These are phyloP conservation scores for Gallinago jamesoni DNA, from an alignment of 2,113 vertebrate genomes.

Conservation along the genomic window DNA sequence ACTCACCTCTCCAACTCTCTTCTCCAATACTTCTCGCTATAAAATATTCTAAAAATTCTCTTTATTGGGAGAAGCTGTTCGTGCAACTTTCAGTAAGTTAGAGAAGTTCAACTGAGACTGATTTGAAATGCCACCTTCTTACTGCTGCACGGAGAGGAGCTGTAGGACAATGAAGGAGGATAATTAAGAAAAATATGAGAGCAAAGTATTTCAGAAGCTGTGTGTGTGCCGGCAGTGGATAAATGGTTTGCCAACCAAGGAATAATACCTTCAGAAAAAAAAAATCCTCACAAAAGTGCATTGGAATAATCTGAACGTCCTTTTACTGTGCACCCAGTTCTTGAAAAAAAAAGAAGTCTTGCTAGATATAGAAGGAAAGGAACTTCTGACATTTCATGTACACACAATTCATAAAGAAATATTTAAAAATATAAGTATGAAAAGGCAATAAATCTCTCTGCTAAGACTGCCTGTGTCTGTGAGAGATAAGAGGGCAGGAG, in stretches of 20 bases:
- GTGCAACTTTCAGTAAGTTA: neutral
- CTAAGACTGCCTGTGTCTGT: slow-evolving; percentile 14
- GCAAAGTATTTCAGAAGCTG: neutral
- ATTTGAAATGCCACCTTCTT: neutral
- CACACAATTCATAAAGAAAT: neutral
- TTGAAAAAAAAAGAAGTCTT: neutral
- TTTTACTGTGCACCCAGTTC: neutral
- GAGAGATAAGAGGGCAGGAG: slow-evolving; percentile 17
- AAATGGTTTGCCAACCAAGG: neutral
- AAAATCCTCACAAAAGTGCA: neutral
- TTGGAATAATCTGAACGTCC: neutral
- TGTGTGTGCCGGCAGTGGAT: neutral
- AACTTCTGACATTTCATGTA: neutral
- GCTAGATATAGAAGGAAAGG: neutral
- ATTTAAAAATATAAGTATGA: neutral
- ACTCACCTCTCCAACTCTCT: neutral
- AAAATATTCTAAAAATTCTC: neutral
- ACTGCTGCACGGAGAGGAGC: neutral
- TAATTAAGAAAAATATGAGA: slow-evolving; percentile 7
- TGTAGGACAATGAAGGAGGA: neutral
- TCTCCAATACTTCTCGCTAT: neutral
- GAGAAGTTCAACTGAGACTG: neutral
- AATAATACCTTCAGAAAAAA: neutral
- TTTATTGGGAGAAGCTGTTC: neutral
- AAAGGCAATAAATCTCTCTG: slow-evolving; percentile 21